Conservation (phyloP, 2,888 invertebrate genomes). For the Seira musarum region DNA sequence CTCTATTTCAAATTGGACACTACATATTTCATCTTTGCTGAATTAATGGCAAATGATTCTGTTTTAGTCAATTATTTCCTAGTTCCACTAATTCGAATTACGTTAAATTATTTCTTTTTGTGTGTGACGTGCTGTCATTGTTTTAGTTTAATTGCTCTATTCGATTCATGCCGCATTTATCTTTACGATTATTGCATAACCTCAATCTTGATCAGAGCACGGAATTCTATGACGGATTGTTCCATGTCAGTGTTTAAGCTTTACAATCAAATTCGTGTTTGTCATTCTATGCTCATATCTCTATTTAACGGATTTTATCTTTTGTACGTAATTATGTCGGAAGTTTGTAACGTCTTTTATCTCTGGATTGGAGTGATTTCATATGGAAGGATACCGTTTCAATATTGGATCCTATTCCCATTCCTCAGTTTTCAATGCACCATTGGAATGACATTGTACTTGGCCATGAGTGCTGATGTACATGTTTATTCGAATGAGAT, state of each 20-base stretch:
- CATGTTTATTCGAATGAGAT: background rate
- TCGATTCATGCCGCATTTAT: background rate
- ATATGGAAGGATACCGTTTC: background rate
- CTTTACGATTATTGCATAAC: constrained; percentile 2
- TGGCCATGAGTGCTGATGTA: background rate
- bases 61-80: background rate
- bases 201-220: background rate
- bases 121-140: background rate
- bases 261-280: background rate
- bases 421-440: background rate
- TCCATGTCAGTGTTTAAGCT: background rate
- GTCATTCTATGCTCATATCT: background rate
- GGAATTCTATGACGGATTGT: background rate
- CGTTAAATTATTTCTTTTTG: background rate
- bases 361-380: background rate
- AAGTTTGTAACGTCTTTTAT: background rate
- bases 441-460: background rate
- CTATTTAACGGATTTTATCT: constrained; percentile 9
- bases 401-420: background rate
- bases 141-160: background rate
- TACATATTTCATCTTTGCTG: background rate
- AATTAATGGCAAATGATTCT: background rate
- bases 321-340: background rate
- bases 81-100: background rate
- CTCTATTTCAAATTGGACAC: constrained; percentile 2